Evolutionary conservation across 1,140 invertebrate genomes (phyloP), one percentile per base, ranked within the genome.

Genomic region (Melitaea cinxia): DNA sequence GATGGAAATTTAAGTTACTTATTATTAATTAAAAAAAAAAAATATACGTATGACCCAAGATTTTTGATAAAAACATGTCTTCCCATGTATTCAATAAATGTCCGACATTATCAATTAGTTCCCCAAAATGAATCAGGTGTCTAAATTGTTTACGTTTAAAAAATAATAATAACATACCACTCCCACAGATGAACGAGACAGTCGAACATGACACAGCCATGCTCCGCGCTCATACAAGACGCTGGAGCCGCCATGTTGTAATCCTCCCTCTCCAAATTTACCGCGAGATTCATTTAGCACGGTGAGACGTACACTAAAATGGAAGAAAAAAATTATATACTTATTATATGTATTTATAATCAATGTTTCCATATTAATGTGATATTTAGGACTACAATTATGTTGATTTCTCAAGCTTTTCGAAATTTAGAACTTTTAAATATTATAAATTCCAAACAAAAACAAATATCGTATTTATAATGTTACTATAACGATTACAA

Each of bases 121-220:
- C 1, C 30, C 30, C 30, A 33, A 33, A 33, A 33, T 33, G 7
- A 33, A 10, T 33, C 30, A 33, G 30, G 30, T 33, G 9, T 6
- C 9, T 33, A 6, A 33, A 9, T 33, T 33, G 30, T 6, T 4
- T 33, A 6, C 12, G 30, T 33, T 33, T 33, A 9, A 28, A 57
- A 24, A 3, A 17, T 35, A 50, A 28, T 6, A 26, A 26, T 2
- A 47, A 89, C 88, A 87, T 49, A 90, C 88, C 88, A 90, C 68
- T 90, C 88, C 88, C 88, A 90, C 17, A 90, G 70, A 67, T 90
- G 88, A 12, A 83, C 80, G n/a, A 91, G 77, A 39, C 88, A 91
- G 69, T 91, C 85, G 59, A 91, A 89, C 86, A 88, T 87, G 59
- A 88, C 85, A 69, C 88, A 91, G 64, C 88, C 88, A 70, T 88